A percentile compares a stretch with the other conserved stretches of the same genome.
phyloP scores from a whole-genome alignment of 2,888 invertebrate species.

The Stenichneumon culpator region DNA sequence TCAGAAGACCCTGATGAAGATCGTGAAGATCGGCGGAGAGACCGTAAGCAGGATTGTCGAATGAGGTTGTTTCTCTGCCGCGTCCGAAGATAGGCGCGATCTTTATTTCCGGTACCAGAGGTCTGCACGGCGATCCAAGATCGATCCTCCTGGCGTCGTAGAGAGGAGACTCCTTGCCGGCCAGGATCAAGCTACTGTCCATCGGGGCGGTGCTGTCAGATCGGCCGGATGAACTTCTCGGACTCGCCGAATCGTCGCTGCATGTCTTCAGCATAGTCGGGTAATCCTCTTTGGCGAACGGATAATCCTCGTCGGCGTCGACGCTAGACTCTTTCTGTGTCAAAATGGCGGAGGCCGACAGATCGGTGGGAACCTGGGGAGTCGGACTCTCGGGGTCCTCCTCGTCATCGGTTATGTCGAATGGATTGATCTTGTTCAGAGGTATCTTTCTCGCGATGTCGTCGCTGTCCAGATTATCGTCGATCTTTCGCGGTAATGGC shows the following conservation, averaged over 20 bases:
- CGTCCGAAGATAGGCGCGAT: slow-evolving; percentile 77
- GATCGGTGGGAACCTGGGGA: slow-evolving; percentile 40
- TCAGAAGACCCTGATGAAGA: slow-evolving; percentile 78
- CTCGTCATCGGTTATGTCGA: slow-evolving; percentile 76
- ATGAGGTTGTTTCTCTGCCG: slow-evolving; percentile 78
- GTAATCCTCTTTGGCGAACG: slow-evolving; percentile 84
- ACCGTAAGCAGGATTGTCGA: slow-evolving; percentile 84
- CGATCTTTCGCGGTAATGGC: slow-evolving; percentile 52
- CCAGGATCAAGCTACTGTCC: slow-evolving; percentile 78
- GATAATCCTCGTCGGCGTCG: slow-evolving; percentile 83
- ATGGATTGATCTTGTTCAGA: slow-evolving; percentile 71
- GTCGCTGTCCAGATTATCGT: slow-evolving; percentile 63
- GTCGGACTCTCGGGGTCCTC: slow-evolving; percentile 65
- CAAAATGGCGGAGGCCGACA: slow-evolving; percentile 38
- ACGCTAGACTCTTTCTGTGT: slow-evolving; percentile 81
- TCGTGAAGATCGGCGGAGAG: slow-evolving; percentile 79
- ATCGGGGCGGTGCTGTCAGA: slow-evolving; percentile 83
- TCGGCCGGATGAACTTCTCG: slow-evolving; percentile 83
- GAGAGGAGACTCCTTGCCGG: slow-evolving; percentile 77
- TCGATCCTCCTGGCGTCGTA: slow-evolving; percentile 82
- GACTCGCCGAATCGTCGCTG: slow-evolving; percentile 84
- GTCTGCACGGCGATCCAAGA: slow-evolving; percentile 80
- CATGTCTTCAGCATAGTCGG: slow-evolving; percentile 84
- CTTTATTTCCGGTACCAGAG: slow-evolving; percentile 79
- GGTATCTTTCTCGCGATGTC: slow-evolving; percentile 48